Evolutionary conservation across 2,113 vertebrate species (phyloP).

Genomic region (Morphnarchus princeps): DNA sequence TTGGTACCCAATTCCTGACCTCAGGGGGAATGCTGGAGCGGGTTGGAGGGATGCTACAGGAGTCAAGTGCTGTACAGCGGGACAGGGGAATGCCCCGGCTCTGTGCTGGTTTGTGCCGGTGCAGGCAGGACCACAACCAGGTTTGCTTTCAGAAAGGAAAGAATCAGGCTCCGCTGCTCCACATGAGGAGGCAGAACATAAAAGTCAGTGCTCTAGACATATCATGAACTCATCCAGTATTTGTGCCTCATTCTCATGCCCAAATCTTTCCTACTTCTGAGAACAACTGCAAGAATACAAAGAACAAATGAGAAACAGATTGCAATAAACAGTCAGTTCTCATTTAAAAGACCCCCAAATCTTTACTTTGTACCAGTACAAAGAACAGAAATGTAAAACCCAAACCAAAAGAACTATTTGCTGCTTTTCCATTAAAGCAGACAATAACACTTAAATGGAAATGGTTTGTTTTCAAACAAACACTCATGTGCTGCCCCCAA

Average conservation of each 20-base stretch:
- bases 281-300: neutral
- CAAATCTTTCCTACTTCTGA: neutral
- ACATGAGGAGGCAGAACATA: neutral
- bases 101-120: neutral
- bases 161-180: neutral
- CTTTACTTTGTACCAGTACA: neutral
- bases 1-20: neutral
- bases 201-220: neutral
- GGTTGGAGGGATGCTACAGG: neutral
- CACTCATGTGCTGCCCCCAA: fast-evolving
- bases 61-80: fast-evolving
- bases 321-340: neutral
- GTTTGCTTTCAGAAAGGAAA: neutral
- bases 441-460: fast-evolving
- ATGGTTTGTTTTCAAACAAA: neutral
- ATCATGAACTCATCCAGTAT: fast-evolving
- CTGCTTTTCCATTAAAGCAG: neutral
- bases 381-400: neutral
- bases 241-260: neutral
- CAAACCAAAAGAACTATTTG: neutral
- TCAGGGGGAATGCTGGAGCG: fast-evolving
- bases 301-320: neutral
- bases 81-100: too few relatives aligned
- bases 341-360: neutral
- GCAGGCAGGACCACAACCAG: neutral